Evolutionary conservation across 1,140 invertebrate species (phyloP).

Genomic region (Drosophila simulans): DNA sequence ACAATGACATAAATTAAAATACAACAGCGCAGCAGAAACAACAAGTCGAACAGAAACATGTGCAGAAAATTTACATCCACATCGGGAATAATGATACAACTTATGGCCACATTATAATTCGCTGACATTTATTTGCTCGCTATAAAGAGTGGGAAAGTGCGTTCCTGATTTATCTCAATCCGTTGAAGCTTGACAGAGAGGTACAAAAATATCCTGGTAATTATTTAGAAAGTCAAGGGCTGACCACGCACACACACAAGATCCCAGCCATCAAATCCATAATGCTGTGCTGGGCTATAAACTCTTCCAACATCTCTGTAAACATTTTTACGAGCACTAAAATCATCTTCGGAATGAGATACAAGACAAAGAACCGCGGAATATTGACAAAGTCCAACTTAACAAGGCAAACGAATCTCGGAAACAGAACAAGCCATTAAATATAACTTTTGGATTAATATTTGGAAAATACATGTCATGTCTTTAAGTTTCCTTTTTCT

Average conservation of each 20-base stretch:
- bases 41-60: conserved; percentile 27
- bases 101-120: conserved; percentile 68
- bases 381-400: too few species aligned
- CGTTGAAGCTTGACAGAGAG: conserved; percentile 15
- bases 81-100: conserved; percentile 68
- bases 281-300: background rate
- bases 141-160: conserved; percentile 21
- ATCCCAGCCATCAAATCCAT: too few species aligned
- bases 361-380: too few species aligned
- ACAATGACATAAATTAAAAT: conserved; percentile 73
- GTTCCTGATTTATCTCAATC: conserved; percentile 55
- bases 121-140: conserved; percentile 65
- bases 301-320: background rate
- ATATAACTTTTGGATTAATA: too few species aligned
- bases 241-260: background rate
- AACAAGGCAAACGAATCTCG: too few species aligned
- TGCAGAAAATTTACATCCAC: conserved; percentile 43
- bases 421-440: too few species aligned
- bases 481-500: too few species aligned
- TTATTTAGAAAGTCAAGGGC: background rate
- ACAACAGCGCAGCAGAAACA: conserved; percentile 39
- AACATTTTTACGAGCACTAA: too few species aligned
- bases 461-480: too few species aligned
- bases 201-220: conserved; percentile 13
- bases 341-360: too few species aligned